A percentile compares a stretch with the other conserved stretches of the same genome.
Evolutionary conservation across 2,888 invertebrate genomes (phyloP).

Genomic region (Apamea epomidion): DNA sequence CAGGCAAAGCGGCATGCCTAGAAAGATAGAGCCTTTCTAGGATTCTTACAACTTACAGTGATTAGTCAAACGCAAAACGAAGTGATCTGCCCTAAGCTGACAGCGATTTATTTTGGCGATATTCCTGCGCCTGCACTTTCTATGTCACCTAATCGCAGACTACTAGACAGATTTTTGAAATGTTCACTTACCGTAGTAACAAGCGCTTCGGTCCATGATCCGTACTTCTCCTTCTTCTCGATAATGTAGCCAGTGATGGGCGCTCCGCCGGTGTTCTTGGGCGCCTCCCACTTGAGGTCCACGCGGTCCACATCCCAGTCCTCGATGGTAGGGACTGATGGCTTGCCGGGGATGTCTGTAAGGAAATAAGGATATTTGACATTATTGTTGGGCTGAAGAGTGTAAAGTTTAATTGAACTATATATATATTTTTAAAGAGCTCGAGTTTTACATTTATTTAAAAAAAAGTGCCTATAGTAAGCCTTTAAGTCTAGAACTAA

Average conservation of each 20-base stretch:
- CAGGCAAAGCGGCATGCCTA: no score
- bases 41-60: no score
- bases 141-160: constrained; percentile 10
- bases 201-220: constrained; percentile 95
- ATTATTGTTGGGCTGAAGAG: background rate
- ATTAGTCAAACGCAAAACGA: no score
- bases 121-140: background rate
- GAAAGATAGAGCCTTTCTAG: no score
- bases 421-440: no score
- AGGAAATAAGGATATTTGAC: background rate
- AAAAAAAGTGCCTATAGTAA: no score
- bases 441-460: no score
- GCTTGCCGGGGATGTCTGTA: constrained; percentile 95
- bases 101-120: background rate
- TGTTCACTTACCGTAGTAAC: constrained; percentile 91
- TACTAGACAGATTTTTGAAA: background rate
- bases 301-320: constrained; percentile 98
- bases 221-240: constrained; percentile 96
- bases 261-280: constrained; percentile 94
- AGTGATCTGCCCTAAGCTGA: background rate
- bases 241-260: constrained; percentile 96
- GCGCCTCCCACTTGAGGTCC: constrained; percentile 95
- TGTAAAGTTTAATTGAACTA: no score
- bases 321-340: constrained; percentile 95
- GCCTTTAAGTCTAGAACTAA: no score